phyloP scores from a whole-genome alignment of 2,797 vertebrate species.

The Limnodromus scolopaceus region DNA sequence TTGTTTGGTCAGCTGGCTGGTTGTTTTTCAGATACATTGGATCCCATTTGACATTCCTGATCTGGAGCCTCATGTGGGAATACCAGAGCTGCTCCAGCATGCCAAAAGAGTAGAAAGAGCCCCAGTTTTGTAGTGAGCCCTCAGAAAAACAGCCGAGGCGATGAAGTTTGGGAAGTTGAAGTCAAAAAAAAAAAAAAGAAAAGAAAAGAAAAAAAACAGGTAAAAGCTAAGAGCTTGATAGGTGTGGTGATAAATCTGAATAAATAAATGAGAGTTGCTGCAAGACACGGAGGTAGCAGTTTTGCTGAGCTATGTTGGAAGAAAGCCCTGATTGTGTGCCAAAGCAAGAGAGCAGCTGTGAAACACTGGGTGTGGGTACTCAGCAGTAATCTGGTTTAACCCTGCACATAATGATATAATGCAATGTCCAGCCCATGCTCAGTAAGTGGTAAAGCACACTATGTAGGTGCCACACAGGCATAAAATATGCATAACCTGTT shows the following conservation, averaged over 20 bases:
- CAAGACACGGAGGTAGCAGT: constrained; percentile 59
- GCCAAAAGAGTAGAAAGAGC: not conserved
- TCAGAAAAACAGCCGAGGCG: not conserved
- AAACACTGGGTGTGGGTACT: constrained; percentile 66
- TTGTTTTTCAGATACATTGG: not conserved
- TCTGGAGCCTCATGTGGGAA: not conserved
- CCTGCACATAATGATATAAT: constrained; percentile 43
- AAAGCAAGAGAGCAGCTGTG: constrained; percentile 65
- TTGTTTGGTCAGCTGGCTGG: constrained; percentile 21
- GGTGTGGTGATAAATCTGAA: constrained; percentile 72
- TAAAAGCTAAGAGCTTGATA: constrained; percentile 49
- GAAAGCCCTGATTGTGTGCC: constrained; percentile 57
- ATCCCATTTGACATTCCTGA: not conserved
- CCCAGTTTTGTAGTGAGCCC: not conserved
- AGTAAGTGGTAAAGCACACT: constrained; percentile 1
- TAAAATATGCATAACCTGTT: not conserved
- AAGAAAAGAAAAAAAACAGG: not conserved
- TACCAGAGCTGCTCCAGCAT: not conserved
- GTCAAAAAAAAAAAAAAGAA: not conserved
- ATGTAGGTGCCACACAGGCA: not conserved
- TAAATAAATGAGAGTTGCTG: constrained; percentile 69
- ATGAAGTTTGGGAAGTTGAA: not conserved
- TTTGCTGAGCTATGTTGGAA: constrained; percentile 73
- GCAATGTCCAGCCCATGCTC: constrained; percentile 6
- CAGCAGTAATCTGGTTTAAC: constrained; percentile 61